Evolutionary conservation across 2,888 invertebrate genomes (phyloP).

Genomic region (Chrysina gloriosa): DNA sequence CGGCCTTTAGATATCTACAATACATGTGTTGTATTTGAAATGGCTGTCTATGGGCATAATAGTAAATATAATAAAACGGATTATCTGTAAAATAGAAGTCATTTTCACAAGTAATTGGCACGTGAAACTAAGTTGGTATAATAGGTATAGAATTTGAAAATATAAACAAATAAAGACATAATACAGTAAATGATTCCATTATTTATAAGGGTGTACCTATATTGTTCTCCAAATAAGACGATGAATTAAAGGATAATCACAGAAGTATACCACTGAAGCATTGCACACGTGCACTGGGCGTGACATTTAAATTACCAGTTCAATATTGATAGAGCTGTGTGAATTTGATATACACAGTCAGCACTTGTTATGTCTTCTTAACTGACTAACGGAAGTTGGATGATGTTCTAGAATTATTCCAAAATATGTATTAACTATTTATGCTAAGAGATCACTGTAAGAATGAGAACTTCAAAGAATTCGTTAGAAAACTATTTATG

Average conservation of each 20-base stretch:
- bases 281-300: slow-evolving; percentile 10
- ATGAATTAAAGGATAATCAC: background rate
- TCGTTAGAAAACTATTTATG: background rate
- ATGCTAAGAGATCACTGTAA: background rate
- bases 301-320: slow-evolving; percentile 23
- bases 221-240: background rate
- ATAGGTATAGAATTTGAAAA: too few species aligned
- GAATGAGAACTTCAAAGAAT: background rate
- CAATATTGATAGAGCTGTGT: slow-evolving; percentile 19
- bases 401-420: background rate
- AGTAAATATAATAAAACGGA: too few species aligned
- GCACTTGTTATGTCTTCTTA: background rate
- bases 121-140: too few species aligned
- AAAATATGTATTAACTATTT: background rate
- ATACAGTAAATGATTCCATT: background rate
- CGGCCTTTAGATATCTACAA: too few species aligned
- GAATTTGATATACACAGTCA: background rate
- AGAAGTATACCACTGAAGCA: background rate
- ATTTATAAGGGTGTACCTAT: background rate
- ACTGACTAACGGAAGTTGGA: background rate
- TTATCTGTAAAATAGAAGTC: too few species aligned
- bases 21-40: too few species aligned
- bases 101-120: too few species aligned
- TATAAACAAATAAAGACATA: slow-evolving; percentile 25
- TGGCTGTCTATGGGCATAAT: too few species aligned